A percentile compares a stretch with the other conserved stretches of the same genome.
Conservation (phyloP, 2,888 invertebrate genomes). For the Diaperis boleti region DNA sequence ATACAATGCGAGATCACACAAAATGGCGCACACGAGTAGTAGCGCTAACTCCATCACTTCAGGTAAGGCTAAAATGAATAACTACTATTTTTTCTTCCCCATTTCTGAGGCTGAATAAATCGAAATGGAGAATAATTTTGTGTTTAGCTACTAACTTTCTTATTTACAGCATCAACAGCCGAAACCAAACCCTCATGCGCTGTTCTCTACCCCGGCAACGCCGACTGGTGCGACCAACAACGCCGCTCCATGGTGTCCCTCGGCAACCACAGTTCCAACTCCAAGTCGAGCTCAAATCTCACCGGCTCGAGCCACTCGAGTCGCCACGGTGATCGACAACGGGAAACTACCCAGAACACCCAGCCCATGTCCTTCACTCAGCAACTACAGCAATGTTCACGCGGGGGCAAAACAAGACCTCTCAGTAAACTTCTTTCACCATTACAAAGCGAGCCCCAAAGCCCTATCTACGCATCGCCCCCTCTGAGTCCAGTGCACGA, state of each 20-base stretch:
- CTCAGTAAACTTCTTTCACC: slow-evolving; percentile 73
- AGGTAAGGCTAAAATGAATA: too few species aligned
- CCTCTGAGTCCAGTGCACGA: slow-evolving; percentile 71
- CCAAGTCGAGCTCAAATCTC: slow-evolving; percentile 83
- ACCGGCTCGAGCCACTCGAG: slow-evolving; percentile 71
- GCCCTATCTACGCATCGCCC: slow-evolving; percentile 79
- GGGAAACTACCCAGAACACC: slow-evolving; percentile 56
- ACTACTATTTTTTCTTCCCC: too few species aligned
- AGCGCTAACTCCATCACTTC: slow-evolving; percentile 65
- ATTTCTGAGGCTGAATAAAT: too few species aligned
- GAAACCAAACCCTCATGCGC: slow-evolving; percentile 75
- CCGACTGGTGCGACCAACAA: slow-evolving; percentile 60
- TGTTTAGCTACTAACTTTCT: too few species aligned
- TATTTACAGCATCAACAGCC: slow-evolving; percentile 68
- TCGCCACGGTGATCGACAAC: slow-evolving; percentile 62
- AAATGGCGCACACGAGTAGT: slow-evolving; percentile 61
- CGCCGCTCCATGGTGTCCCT: slow-evolving; percentile 70
- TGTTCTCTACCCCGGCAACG: slow-evolving; percentile 66
- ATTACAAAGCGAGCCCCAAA: slow-evolving; percentile 75
- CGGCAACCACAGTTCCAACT: slow-evolving; percentile 80
- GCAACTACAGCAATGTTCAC: slow-evolving; percentile 88
- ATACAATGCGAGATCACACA: slow-evolving; percentile 66
- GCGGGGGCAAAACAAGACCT: slow-evolving; percentile 76
- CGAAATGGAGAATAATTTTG: too few species aligned
- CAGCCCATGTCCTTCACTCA: slow-evolving; percentile 90